A percentile compares a stretch with the other conserved stretches of the same genome.
Conservation (phyloP, 1,140 invertebrate species). For the Solenopsis invicta region DNA sequence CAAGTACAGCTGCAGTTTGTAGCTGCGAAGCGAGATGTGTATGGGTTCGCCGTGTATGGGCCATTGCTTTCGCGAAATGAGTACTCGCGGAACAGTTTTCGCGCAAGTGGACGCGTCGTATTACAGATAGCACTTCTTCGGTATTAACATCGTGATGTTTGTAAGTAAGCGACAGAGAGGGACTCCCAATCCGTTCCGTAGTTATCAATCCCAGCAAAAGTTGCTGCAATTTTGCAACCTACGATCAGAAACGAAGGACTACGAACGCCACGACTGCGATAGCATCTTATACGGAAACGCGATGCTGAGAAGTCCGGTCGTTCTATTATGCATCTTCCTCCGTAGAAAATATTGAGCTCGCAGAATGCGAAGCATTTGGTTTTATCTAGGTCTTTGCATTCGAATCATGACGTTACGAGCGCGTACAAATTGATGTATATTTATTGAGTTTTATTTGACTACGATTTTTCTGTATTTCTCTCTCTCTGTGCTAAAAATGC, state of each 20-base stretch:
- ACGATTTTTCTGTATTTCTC: neutral
- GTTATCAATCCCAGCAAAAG: neutral
- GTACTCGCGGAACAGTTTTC: conserved; percentile 14
- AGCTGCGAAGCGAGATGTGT: neutral
- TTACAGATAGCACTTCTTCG: neutral
- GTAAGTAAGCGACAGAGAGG: conserved; percentile 21
- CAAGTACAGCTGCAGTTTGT: neutral
- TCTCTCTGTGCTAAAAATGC: neutral
- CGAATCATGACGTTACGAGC: neutral
- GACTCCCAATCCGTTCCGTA: neutral
- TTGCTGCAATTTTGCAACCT: conserved; percentile 26
- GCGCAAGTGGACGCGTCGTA: neutral
- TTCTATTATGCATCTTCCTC: neutral
- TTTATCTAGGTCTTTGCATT: conserved; percentile 43
- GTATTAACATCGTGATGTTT: neutral
- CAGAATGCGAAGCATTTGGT: neutral
- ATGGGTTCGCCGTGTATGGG: neutral
- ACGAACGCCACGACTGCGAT: neutral
- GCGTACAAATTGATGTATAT: conserved; percentile 42
- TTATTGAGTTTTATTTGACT: conserved; percentile 9
- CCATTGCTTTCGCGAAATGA: conserved; percentile 27
- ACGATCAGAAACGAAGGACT: neutral
- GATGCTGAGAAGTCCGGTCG: neutral
- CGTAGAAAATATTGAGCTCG: conserved; percentile 10
- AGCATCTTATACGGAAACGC: conserved; percentile 20